Conservation (phyloP, 2,797 vertebrate species). For the Clarias fuscus region DNA sequence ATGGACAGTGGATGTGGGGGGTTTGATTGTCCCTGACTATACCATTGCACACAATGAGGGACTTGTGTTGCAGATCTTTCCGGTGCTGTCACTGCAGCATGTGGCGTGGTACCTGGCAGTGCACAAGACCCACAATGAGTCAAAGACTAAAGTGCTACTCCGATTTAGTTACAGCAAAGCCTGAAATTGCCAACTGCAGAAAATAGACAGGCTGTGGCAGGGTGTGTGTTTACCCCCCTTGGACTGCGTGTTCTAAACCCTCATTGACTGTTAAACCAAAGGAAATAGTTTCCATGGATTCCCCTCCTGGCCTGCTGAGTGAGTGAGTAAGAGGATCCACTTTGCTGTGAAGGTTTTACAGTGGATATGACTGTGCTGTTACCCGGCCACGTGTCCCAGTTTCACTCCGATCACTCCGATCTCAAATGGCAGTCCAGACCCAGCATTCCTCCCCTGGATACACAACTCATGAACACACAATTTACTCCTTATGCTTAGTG, state of each 20-base stretch:
- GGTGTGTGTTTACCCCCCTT: constrained; percentile 42
- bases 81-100: constrained; percentile 22
- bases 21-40: constrained; percentile 32
- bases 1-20: constrained; percentile 30
- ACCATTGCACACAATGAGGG: constrained; percentile 43
- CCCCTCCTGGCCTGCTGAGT: constrained; percentile 25
- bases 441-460: constrained; percentile 19
- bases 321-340: constrained; percentile 6
- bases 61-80: constrained; percentile 40
- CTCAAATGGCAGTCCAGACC: constrained; percentile 30
- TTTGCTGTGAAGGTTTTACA: constrained; percentile 34
- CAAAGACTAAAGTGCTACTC: constrained; percentile 45
- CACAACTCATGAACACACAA: constrained; percentile 16
- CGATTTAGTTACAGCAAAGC: constrained; percentile 44
- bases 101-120: constrained; percentile 52
- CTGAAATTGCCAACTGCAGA: constrained; percentile 31
- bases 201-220: constrained; percentile 32
- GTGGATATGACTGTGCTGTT: constrained; percentile 16
- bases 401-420: constrained; percentile 32
- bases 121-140: constrained; percentile 12
- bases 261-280: constrained; percentile 32
- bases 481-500: not conserved
- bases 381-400: constrained; percentile 27
- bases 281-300: constrained; percentile 43
- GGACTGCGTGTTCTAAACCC: constrained; percentile 22